These are phyloP conservation scores for Drosophila kepulauana DNA, from an alignment of 1,140 invertebrate species.

Conservation along the genomic window DNA sequence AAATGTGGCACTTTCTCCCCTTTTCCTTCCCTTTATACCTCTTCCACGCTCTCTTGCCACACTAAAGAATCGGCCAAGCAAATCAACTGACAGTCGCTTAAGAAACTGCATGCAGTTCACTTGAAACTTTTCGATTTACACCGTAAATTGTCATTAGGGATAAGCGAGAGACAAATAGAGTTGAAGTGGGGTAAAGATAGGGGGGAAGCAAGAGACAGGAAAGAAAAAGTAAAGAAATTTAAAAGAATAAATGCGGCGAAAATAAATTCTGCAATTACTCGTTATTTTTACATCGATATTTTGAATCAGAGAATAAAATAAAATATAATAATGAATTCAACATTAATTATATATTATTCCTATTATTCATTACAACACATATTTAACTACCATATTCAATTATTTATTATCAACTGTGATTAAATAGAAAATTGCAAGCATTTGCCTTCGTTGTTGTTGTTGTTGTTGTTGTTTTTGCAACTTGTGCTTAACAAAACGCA, in stretches of 20 bases:
- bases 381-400: too few relatives aligned
- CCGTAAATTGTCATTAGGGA: not conserved
- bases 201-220: not conserved
- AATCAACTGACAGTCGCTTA: not conserved
- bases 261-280: too few relatives aligned
- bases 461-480: too few relatives aligned
- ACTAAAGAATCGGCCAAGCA: not conserved
- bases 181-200: not conserved
- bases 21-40: too few relatives aligned
- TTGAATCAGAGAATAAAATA: too few relatives aligned
- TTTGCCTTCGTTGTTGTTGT: not conserved
- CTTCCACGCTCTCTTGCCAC: not conserved
- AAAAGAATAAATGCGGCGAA: too few relatives aligned
- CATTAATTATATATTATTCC: too few relatives aligned
- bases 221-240: too few relatives aligned
- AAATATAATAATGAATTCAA: too few relatives aligned
- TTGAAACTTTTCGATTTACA: conserved; percentile 1
- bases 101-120: not conserved
- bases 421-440: not conserved
- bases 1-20: not conserved
- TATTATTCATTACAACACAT: too few relatives aligned
- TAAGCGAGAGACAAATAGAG: not conserved
- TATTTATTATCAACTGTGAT: too few relatives aligned
- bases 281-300: too few relatives aligned
- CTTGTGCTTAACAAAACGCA: not conserved